Conservation (phyloP, 2,888 invertebrate genomes). For the Megastigmus dorsalis region DNA sequence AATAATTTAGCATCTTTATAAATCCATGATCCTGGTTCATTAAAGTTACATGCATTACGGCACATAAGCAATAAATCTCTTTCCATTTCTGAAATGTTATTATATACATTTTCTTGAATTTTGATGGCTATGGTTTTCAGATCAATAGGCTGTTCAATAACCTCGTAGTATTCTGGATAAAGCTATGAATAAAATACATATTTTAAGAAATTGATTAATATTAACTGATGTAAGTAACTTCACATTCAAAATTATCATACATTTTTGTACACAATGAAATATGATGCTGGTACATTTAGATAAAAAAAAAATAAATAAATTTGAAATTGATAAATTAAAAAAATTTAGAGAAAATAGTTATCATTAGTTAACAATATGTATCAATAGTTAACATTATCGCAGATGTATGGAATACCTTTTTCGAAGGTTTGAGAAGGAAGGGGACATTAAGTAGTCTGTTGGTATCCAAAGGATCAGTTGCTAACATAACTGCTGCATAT, state of each 20-base stretch:
- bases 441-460: constrained; percentile 89
- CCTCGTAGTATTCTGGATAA: constrained; percentile 96
- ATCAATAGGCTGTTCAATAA: constrained; percentile 96
- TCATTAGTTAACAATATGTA: constrained; percentile 12
- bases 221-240: neutral
- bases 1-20: constrained; percentile 95
- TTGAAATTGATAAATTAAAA: too few species aligned
- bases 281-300: neutral
- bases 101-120: constrained; percentile 90
- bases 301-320: constrained; percentile 20
- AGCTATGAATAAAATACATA: constrained; percentile 74
- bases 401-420: too few species aligned
- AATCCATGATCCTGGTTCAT: constrained; percentile 96
- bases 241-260: neutral
- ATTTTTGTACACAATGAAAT: neutral
- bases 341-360: neutral
- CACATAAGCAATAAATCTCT: constrained; percentile 93
- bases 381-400: constrained; percentile 20
- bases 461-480: constrained; percentile 83
- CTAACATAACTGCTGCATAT: constrained; percentile 91
- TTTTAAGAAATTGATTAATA: neutral
- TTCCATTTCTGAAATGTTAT: constrained; percentile 87
- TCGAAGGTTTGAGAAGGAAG: constrained; percentile 94
- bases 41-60: constrained; percentile 95
- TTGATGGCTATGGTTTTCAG: constrained; percentile 93